phyloP scores from a whole-genome alignment of 1,140 invertebrate species.

The Magallana ariakensis region DNA sequence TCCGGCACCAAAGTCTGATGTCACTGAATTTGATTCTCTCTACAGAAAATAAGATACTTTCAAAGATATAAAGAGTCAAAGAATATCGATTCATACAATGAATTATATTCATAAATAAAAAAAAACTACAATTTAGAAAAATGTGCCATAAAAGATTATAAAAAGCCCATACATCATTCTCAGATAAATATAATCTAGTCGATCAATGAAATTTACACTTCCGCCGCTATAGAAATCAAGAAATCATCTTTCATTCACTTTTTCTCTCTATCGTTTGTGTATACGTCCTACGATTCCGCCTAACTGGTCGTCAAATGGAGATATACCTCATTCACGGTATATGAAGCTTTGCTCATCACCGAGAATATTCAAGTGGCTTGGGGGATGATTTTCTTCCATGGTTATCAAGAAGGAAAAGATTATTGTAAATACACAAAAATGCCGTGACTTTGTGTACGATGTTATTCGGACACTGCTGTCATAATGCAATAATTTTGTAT shows the following conservation, averaged over 20 bases:
- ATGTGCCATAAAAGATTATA: too few relatives aligned
- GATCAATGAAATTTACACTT: constrained; percentile 7
- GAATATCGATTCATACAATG: too few relatives aligned
- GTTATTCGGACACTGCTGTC: not conserved
- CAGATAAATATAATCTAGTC: not conserved
- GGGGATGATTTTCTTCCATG: constrained; percentile 10
- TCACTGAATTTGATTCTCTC: not conserved
- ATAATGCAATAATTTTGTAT: constrained; percentile 10
- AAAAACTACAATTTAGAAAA: too few relatives aligned
- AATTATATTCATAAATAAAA: too few relatives aligned
- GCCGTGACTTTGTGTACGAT: not conserved
- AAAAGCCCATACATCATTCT: not conserved
- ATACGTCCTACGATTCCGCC: not conserved
- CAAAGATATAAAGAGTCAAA: not conserved
- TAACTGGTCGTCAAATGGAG: not conserved
- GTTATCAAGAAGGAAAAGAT: not conserved
- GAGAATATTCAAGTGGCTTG: not conserved
- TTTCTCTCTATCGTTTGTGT: not conserved
- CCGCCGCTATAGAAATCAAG: not conserved
- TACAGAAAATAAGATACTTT: not conserved
- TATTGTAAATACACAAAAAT: constrained; percentile 2
- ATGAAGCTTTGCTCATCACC: not conserved
- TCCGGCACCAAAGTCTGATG: not conserved
- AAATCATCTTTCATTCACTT: constrained; percentile 17
- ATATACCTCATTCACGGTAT: not conserved